Evolutionary conservation across 2,797 vertebrate genomes (phyloP), one percentile per base, ranked within the genome.

Genomic region (Margarornis squamiger): DNA sequence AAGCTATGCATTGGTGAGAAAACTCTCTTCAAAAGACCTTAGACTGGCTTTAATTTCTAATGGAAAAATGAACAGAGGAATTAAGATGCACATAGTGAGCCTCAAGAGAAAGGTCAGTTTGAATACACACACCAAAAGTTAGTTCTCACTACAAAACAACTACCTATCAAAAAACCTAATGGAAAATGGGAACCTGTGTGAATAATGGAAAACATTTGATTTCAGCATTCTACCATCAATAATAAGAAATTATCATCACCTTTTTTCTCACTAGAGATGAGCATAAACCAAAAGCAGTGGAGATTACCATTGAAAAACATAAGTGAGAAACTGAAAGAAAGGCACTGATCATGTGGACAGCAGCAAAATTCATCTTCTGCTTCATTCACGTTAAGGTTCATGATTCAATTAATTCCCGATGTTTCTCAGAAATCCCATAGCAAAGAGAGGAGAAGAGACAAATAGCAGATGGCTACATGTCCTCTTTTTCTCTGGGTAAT

Each of bases 311-410:
- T 54, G 10, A 30, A 79, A 84, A 87, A 14, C 4, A 0, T 11
- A n/a, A 86, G 10, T 21, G 39, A 65, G 29, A 52, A 17, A 29
- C 0, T 0, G 7, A 5, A 54, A 76, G 15, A 61, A 54, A 48
- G 30, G 7, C 34, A 51, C 2, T 9, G 14, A 61, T 17, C 12
- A 58, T 1, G 38, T 0, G 1, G 2, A 45, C 3, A 72, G 19
- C 0, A 45, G 23, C 5, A 38, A 72, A 78, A 46, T 4, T 11
- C 2, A 39, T 18, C 7, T 2, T 78, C 14, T 76, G 3, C 13
- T 32, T 12, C 6, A 68, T 21, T 54, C 24, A 32, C 20, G 26
- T 22, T 17, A 63, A 7, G 14, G 43, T 17, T 79, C 16, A 9
- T 3, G 4, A 49, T 32, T n/a, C 20, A 73, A 24, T 2, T 49